Evolutionary conservation across 2,888 invertebrate species (phyloP), one percentile per base, ranked within the genome.

Genomic region (Phengaris alcon): DNA sequence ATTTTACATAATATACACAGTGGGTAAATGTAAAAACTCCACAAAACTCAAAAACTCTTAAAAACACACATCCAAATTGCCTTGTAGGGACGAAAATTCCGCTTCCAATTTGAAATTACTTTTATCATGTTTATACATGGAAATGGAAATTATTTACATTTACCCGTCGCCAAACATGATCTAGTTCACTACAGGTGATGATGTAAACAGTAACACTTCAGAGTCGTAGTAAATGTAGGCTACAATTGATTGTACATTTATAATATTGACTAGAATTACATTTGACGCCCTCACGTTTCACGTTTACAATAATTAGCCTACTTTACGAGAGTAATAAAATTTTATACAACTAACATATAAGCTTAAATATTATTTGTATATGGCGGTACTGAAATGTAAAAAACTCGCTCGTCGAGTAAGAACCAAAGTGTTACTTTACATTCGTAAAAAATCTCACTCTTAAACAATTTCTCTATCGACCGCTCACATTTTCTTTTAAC

Each of bases 141-240:
- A 35, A 64, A 12, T 64, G 59, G 35, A 35, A 35, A 35, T 35
- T 8, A 8, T 64, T 35, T 64, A 64, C 64, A 64, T 10, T 64
- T 35, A 64, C 64, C 52, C 12, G 54, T 59, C 15, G 9, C 10
- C 8, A 1, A 6, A 22, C 12, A 44, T 64, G 10, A 64, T 12
- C 64, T 64, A 64, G 35, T 13, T 64, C 12, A 35, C 52, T 52
- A 52, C 10, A 12, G 64, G 35, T 70, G 15, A 70, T 15, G 52
- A 72, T 54, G 72, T 72, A 54, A 72, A 22, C 51, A 54, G 54
- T 72, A 72, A 72, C 72, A 72, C 72, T 72, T 54, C 54, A 48
- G 48, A 48, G 54, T 54, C 13, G 52, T 35, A 54, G 22, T 64
- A 64, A 64, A 48, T 6, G 15, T 44, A 15, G 12, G 64, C 9